Evolutionary conservation across 2,113 vertebrate genomes (phyloP).

Genomic region (Nibea coibor): DNA sequence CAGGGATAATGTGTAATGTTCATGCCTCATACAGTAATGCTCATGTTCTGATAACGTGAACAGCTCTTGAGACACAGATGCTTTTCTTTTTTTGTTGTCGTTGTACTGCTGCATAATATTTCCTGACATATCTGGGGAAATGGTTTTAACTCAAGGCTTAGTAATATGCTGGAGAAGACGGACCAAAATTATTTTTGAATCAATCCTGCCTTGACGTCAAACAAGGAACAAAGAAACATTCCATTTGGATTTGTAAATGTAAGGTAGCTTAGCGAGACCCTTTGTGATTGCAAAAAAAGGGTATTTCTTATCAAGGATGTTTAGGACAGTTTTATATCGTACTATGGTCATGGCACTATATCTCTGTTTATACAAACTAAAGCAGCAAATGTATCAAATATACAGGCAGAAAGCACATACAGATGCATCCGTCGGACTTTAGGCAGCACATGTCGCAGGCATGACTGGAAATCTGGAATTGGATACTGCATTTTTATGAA

Average conservation of each 20-base stretch:
- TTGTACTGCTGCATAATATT: constrained; percentile 60
- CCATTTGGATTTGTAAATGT: constrained; percentile 82
- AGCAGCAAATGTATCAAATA: constrained; percentile 26
- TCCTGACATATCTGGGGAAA: constrained; percentile 36
- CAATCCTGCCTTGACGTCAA: constrained; percentile 86
- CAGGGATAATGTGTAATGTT: constrained; percentile 75
- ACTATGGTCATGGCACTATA: constrained; percentile 57
- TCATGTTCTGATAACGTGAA: constrained; percentile 59
- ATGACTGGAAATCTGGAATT: constrained; percentile 53
- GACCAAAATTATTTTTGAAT: constrained; percentile 88
- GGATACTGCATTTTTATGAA: constrained; percentile 70
- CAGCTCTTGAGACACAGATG: constrained; percentile 49
- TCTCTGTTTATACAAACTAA: constrained; percentile 68
- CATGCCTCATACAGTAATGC: constrained; percentile 47
- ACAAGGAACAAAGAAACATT: constrained; percentile 86
- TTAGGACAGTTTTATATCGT: constrained; percentile 73
- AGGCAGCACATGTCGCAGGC: constrained; percentile 51
- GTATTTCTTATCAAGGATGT: constrained; percentile 81
- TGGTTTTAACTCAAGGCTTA: constrained; percentile 52
- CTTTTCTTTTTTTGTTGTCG: constrained; percentile 52
- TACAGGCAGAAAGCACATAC: constrained; percentile 38
- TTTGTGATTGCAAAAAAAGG: constrained; percentile 80
- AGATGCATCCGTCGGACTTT: constrained; percentile 28
- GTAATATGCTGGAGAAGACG: constrained; percentile 65
- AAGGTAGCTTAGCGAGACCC: constrained; percentile 81